phyloP scores from a whole-genome alignment of 1,140 invertebrate species.

The Limonius californicus region DNA sequence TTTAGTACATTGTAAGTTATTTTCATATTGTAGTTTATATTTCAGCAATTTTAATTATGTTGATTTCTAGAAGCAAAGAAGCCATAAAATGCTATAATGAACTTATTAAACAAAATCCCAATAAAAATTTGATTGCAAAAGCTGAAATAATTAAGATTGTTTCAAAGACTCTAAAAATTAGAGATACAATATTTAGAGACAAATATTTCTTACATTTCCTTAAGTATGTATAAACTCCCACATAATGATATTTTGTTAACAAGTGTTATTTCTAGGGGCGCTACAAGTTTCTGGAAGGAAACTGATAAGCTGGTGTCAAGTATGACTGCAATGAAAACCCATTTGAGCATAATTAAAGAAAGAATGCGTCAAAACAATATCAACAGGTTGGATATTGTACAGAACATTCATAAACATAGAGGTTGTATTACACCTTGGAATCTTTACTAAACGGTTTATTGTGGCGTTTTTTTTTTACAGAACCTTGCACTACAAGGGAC shows the following conservation, averaged over 20 bases:
- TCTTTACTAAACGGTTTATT: too few species aligned
- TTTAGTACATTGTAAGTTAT: background rate
- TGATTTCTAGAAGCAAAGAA: background rate
- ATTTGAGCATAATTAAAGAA: background rate
- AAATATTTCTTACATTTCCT: constrained; percentile 5
- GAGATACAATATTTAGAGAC: constrained; percentile 23
- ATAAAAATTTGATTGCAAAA: constrained; percentile 3
- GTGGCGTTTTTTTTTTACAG: too few species aligned
- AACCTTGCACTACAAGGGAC: too few species aligned
- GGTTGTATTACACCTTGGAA: too few species aligned
- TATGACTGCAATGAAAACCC: background rate
- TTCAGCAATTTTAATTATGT: background rate
- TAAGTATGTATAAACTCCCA: too few species aligned
- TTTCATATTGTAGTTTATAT: too few species aligned
- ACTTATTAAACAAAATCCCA: constrained; percentile 5
- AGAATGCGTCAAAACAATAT: too few species aligned
- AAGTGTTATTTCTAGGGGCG: too few species aligned
- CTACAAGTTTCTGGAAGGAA: background rate
- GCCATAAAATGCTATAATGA: background rate
- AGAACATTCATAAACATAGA: too few species aligned
- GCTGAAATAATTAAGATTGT: constrained; percentile 24
- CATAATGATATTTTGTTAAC: too few species aligned
- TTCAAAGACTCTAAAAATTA: constrained; percentile 27
- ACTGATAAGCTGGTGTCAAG: background rate
- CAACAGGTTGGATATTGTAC: too few species aligned